phyloP scores from a whole-genome alignment of 2,888 invertebrate species.

The Sphecodes monilicornis region DNA sequence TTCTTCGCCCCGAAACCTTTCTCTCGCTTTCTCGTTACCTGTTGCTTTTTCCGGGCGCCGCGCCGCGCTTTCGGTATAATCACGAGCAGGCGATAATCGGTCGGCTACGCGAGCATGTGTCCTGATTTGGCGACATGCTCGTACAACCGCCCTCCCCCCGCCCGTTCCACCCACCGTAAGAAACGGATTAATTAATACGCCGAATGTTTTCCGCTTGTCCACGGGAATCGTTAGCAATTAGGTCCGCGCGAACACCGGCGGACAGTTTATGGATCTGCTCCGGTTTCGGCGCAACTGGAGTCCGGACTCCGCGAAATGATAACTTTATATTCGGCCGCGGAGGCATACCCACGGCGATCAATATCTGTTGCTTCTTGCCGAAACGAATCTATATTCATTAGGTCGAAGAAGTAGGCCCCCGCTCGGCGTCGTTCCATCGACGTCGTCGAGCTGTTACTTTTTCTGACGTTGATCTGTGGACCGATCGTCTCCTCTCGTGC shows the following conservation, averaged over 20 bases:
- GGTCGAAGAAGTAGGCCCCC: conserved; percentile 58
- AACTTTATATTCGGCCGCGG: conserved; percentile 69
- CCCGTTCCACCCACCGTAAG: too few species aligned
- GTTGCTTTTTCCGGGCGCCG: neutral
- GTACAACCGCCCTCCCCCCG: neutral
- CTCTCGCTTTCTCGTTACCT: conserved; percentile 30
- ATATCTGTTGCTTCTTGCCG: conserved; percentile 69
- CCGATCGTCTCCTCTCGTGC: conserved; percentile 18
- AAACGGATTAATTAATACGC: neutral
- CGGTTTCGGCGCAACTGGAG: neutral
- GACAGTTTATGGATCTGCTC: conserved; percentile 26
- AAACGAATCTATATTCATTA: conserved; percentile 73
- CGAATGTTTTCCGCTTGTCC: neutral
- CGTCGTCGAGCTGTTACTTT: conserved; percentile 61
- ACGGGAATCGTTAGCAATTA: conserved; percentile 27
- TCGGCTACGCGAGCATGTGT: neutral
- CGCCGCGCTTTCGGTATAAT: conserved; percentile 29
- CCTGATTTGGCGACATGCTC: neutral
- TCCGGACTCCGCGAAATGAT: conserved; percentile 56
- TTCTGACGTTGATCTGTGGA: conserved; percentile 63
- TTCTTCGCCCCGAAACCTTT: neutral
- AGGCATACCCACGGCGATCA: conserved; percentile 67
- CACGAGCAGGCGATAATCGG: neutral
- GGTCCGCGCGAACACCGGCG: conserved; percentile 6
- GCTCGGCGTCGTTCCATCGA: conserved; percentile 59